Conservation (phyloP, 2,113 vertebrate species). For the Caretta caretta region DNA sequence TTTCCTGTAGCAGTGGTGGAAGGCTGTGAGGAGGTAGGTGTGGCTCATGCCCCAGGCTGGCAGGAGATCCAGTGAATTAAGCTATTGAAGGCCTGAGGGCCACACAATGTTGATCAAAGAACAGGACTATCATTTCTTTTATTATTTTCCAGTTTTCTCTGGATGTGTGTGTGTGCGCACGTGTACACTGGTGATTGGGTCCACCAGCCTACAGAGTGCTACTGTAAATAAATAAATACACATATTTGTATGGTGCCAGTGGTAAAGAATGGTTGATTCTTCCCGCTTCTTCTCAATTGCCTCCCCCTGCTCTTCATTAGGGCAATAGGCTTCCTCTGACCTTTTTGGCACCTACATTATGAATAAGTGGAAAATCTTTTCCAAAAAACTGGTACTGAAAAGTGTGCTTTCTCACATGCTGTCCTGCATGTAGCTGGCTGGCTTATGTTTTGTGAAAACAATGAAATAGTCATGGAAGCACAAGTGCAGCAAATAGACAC, state of each 20-base stretch:
- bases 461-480: slow-evolving; percentile 70
- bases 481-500: slow-evolving; percentile 56
- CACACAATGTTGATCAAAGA: too few species aligned
- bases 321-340: neutral
- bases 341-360: neutral
- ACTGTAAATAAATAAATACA: neutral
- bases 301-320: neutral
- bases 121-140: too few species aligned
- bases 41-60: too few species aligned
- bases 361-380: slow-evolving; percentile 44
- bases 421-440: slow-evolving; percentile 46
- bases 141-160: too few species aligned
- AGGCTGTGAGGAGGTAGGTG: too few species aligned
- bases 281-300: neutral
- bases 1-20: too few species aligned
- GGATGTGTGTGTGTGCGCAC: rapidly evolving
- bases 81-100: too few species aligned
- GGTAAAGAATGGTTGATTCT: neutral
- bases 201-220: neutral
- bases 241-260: neutral
- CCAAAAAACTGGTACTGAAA: slow-evolving; percentile 14
- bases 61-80: too few species aligned
- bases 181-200: too few species aligned
- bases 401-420: slow-evolving; percentile 34
- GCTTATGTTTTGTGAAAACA: slow-evolving; percentile 52